Evolutionary conservation across 2,797 vertebrate species (phyloP).

Genomic region (Lacerta viridis): DNA sequence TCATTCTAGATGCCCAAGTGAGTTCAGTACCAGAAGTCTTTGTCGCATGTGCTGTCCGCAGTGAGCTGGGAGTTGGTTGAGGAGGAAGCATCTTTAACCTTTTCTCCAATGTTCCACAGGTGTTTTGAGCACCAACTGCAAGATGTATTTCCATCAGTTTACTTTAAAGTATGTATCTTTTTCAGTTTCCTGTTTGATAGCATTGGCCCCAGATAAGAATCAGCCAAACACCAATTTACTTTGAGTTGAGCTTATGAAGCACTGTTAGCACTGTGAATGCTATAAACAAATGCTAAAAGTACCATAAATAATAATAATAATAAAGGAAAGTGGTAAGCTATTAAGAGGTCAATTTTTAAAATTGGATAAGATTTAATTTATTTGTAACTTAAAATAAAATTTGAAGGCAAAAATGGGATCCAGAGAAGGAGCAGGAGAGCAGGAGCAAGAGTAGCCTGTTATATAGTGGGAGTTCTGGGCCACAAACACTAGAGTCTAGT

Average conservation of each 20-base stretch:
- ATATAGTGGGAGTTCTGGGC: neutral
- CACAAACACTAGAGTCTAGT: neutral
- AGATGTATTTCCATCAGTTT: neutral
- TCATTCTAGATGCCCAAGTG: too few relatives aligned
- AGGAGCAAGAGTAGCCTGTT: neutral
- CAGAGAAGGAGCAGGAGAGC: neutral
- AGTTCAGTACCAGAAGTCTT: too few relatives aligned
- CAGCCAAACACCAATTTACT: neutral
- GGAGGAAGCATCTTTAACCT: too few relatives aligned
- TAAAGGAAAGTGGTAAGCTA: neutral
- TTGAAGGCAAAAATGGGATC: neutral
- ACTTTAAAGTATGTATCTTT: neutral
- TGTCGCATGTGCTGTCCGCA: too few relatives aligned
- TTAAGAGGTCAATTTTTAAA: too few relatives aligned
- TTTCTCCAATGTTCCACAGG: too few relatives aligned
- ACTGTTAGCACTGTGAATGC: neutral
- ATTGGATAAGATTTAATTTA: neutral
- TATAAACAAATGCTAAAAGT: neutral
- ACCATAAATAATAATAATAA: neutral
- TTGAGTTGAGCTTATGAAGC: neutral
- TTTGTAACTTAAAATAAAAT: neutral
- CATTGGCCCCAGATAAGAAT: neutral
- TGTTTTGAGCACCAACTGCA: too few relatives aligned
- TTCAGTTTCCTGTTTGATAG: neutral
- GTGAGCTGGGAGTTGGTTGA: too few relatives aligned